Percentiles rank a stretch among this genome's conserved stretches.
These are phyloP conservation scores for Amiota minor DNA, from an alignment of 2,888 invertebrate genomes.

Conservation along the genomic window DNA sequence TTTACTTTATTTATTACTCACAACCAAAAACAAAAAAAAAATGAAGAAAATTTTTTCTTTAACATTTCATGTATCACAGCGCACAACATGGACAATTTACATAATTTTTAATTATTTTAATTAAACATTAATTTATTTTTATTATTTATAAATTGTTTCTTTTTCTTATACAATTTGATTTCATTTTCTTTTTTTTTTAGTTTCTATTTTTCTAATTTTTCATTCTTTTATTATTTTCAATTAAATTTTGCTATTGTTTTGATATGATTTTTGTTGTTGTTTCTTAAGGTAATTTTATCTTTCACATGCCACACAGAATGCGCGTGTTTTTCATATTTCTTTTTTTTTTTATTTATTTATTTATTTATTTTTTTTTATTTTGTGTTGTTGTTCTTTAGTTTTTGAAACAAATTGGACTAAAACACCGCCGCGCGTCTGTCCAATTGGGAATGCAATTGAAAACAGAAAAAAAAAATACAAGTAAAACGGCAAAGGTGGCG, in stretches of 20 bases:
- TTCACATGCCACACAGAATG: constrained; percentile 11
- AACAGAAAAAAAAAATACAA: constrained; percentile 48
- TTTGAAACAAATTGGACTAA: constrained; percentile 19
- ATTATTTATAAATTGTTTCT: background rate
- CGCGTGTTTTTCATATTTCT: constrained; percentile 8
- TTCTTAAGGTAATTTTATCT: background rate
- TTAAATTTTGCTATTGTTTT: constrained; percentile 28
- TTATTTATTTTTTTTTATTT: constrained; percentile 20
- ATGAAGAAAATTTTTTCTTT: background rate
- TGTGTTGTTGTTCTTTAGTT: constrained; percentile 13
- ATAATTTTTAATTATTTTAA: too few relatives aligned
- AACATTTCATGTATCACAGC: background rate
- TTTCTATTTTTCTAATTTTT: constrained; percentile 5
- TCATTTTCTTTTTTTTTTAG: background rate
- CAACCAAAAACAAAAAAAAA: too few relatives aligned
- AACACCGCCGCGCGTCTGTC: constrained; percentile 45
- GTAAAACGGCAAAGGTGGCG: constrained; percentile 10
- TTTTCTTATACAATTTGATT: background rate
- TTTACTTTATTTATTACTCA: too few relatives aligned
- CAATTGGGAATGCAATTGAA: constrained; percentile 64
- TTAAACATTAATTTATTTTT: background rate
- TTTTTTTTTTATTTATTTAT: constrained; percentile 5
- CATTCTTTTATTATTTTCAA: constrained; percentile 34
- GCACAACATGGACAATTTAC: too few relatives aligned
- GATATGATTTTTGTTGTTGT: background rate